Evolutionary conservation across 2,888 invertebrate species (phyloP), one percentile per base, ranked within the genome.

Genomic region (Campoletis raptor): DNA sequence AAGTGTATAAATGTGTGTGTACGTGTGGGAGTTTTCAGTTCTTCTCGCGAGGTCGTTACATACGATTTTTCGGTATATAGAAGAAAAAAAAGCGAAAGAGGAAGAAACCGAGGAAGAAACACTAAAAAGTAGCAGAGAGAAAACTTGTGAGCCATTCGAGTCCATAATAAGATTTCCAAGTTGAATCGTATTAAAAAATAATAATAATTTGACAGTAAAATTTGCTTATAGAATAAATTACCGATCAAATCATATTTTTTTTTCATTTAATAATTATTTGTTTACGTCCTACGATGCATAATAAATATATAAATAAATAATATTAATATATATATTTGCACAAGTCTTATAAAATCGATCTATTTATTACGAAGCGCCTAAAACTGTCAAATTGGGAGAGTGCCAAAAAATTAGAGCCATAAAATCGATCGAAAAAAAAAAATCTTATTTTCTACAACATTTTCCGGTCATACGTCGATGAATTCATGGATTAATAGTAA

Each of bases 41-140:
- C 80, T 81, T 81, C 67, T 72, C 73, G 84, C 88, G 89, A 89
- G 89, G 88, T 89, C 87, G 86, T 52, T 61, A 64, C 57, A 21
- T 54, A 48, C 61, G 78, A 86, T 86, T 85, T 83, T 85, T 85
- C 69, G 80, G 72, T 72, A 67, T 54, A 42, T 54, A 74, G 36
- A 67, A 15, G 40, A 67, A 78, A 7, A 76, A 42, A 61, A 66
- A 40, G 30, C 30, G 3, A 52, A 12, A 57, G 0, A 40, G 54
- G n/a, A n/a, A 36, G 18, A 37, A 18, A 30, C 30, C 30, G 12
- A 45, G 54, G 36, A 42, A 69, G 21, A 42, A 18, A 18, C 10
- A 48, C 45, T 12, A 61, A 78, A 52, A 36, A 15, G 24, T 36
- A 8, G 1, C 9, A 37, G n/a, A 15, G 1, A 15, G 18, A 42